phyloP scores from a whole-genome alignment of 64 coral and sea anemone genomes.

The Dendronephthya gigantea region DNA sequence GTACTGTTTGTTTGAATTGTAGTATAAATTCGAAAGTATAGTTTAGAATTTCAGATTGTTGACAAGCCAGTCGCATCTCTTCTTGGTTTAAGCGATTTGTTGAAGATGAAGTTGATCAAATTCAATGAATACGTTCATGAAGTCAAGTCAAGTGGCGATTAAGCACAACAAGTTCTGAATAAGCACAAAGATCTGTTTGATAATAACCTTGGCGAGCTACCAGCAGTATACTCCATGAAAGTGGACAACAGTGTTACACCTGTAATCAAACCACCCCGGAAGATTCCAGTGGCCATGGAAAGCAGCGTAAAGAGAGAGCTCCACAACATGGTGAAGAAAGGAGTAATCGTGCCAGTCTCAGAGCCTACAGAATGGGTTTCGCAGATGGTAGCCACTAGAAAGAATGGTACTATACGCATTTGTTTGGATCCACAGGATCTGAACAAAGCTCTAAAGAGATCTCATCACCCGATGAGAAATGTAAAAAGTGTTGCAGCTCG shows the following conservation, averaged over 20 bases:
- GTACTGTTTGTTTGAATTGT: neutral
- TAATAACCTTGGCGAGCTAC: slow-evolving; percentile 12
- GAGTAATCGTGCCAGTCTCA: slow-evolving; percentile 19
- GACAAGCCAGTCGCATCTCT: slow-evolving; percentile 4
- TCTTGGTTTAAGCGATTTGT: neutral
- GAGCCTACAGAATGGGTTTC: slow-evolving; percentile 31
- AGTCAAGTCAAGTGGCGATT: neutral
- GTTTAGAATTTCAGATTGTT: slow-evolving; percentile 21
- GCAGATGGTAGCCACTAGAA: slow-evolving; percentile 24
- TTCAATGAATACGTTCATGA: neutral
- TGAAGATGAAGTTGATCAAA: neutral
- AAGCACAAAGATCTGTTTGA: slow-evolving; percentile 12
- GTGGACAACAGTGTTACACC: neutral
- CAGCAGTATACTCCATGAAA: slow-evolving; percentile 20
- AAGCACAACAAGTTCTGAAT: neutral
- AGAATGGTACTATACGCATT: slow-evolving; percentile 24
- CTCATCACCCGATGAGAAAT: slow-evolving; percentile 34
- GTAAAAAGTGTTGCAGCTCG: slow-evolving; percentile 25
- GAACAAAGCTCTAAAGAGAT: slow-evolving; percentile 22
- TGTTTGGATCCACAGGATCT: slow-evolving; percentile 43
- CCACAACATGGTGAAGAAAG: slow-evolving; percentile 5
- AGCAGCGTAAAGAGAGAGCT: slow-evolving; percentile 22
- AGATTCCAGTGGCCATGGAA: slow-evolving; percentile 26
- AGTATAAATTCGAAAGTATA: neutral
- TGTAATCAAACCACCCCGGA: slow-evolving; percentile 3